Percentiles rank a stretch among this genome's conserved stretches.
These are phyloP conservation scores for Gopherus flavomarginatus DNA, from an alignment of 2,113 vertebrate genomes.

Conservation along the genomic window DNA sequence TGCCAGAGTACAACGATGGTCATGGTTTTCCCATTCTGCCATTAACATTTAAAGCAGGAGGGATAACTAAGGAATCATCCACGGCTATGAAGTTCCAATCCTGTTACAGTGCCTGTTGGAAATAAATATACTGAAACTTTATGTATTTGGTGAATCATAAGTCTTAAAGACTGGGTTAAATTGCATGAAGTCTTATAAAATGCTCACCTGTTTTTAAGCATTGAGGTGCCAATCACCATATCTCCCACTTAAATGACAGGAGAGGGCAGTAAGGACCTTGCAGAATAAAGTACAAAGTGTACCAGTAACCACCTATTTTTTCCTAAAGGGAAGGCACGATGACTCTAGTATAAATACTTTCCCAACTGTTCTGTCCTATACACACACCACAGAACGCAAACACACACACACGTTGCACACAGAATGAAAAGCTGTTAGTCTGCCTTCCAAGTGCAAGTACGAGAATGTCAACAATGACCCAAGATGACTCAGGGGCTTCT, in stretches of 20 bases:
- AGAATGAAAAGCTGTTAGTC: neutral
- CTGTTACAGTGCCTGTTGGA: neutral
- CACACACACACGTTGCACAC: rapidly evolving
- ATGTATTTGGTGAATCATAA: neutral
- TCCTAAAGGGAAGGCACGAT: neutral
- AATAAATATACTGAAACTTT: neutral
- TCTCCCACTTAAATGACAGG: neutral
- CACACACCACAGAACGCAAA: neutral
- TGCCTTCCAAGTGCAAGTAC: neutral
- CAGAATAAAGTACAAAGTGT: neutral
- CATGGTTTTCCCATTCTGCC: neutral
- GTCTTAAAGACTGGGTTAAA: neutral
- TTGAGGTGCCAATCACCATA: neutral
- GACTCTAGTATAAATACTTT: neutral
- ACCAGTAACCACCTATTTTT: neutral
- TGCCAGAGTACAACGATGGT: neutral
- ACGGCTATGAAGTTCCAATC: neutral
- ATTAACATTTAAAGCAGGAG: neutral
- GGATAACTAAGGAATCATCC: neutral
- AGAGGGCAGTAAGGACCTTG: neutral
- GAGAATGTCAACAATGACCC: neutral
- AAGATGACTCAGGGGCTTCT: rapidly evolving
- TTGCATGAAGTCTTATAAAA: neutral
- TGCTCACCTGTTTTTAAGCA: neutral
- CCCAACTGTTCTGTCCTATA: neutral